phyloP scores from a whole-genome alignment of 37 sponge, comb jelly and placozoan species.

The Dysidea cf. avara region DNA sequence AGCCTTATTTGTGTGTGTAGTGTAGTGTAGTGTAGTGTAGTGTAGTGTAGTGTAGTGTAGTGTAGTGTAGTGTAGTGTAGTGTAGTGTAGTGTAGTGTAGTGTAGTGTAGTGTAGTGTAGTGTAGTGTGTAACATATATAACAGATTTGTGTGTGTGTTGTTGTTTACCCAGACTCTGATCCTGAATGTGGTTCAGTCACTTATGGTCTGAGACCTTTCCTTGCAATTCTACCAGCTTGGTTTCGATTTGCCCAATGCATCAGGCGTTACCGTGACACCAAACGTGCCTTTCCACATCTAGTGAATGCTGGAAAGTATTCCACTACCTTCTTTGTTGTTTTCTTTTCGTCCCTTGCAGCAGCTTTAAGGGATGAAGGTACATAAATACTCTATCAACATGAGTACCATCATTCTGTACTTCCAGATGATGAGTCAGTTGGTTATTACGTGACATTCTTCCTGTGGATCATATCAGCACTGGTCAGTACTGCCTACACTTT shows the following conservation, averaged over 20 bases:
- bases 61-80: no score
- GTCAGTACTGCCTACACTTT: slow-evolving; percentile 82
- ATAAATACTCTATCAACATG: slow-evolving; percentile 3
- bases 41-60: no score
- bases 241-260: slow-evolving; percentile 90
- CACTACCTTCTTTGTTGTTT: slow-evolving; percentile 80
- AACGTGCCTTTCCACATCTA: slow-evolving; percentile 66
- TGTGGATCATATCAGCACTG: slow-evolving; percentile 71
- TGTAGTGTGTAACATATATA: no score
- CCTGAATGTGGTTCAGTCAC: slow-evolving; percentile 44
- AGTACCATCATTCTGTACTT: no score
- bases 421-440: background rate
- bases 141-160: no score
- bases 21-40: no score
- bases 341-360: slow-evolving; percentile 64
- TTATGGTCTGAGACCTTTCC: slow-evolving; percentile 58
- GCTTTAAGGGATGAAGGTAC: slow-evolving; percentile 24
- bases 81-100: no score
- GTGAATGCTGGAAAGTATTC: slow-evolving; percentile 93
- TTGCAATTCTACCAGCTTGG: slow-evolving; percentile 87
- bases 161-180: no score
- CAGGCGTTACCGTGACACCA: slow-evolving; percentile 71
- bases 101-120: no score
- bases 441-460: slow-evolving; percentile 34
- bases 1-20: no score